Evolutionary conservation across 1,140 invertebrate genomes (phyloP), one percentile per base, ranked within the genome.

Genomic region (Drosophila santomea): DNA sequence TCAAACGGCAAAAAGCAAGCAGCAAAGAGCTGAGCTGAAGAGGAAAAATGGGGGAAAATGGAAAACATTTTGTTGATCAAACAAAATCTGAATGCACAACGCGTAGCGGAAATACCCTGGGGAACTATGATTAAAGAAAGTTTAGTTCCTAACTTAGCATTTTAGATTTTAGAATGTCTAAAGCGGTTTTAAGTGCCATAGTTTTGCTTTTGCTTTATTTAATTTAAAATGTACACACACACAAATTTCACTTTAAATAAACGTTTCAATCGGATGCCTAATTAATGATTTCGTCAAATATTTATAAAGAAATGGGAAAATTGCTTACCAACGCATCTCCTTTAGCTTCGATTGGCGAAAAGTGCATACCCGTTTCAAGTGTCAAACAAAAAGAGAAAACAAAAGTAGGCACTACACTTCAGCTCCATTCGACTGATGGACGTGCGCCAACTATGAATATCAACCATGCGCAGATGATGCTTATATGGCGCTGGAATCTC

Each of bases 401-500:
- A 71, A 69, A 69, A 48, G 44, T 69, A 69, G 47, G 48, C 43
- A 50, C 51, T n/a, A 5, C 36, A 48, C 17, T 39, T 25, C 14
- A 60, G 60, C 5, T 56, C 36, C 39, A 43, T 48, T 36, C 59
- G 43, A 69, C n/a, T 69, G 67, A 71, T 50, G 64, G 66, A 71
- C 67, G 67, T 58, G 67, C 64, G 64, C 64, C 64, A 71, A 48
- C 67, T 69, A 69, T 58, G 64, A 71, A 71, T 71, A 67, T 12
- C 67, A 71, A 5, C 67, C 64, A 71, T 28, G 64, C 64, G 64
- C 51, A 28, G 50, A 41, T 44, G 50, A 41, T 35, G 50, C 41
- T 47, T 64, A 56, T 67, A 64, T 36, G 56, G 57, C n/a, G 47
- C n/a, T 68, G 64, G 60, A 44, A 61, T 48, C 50, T 36, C 23